phyloP scores from a whole-genome alignment of 2,888 invertebrate genomes.

The Deroplatys truncata region DNA sequence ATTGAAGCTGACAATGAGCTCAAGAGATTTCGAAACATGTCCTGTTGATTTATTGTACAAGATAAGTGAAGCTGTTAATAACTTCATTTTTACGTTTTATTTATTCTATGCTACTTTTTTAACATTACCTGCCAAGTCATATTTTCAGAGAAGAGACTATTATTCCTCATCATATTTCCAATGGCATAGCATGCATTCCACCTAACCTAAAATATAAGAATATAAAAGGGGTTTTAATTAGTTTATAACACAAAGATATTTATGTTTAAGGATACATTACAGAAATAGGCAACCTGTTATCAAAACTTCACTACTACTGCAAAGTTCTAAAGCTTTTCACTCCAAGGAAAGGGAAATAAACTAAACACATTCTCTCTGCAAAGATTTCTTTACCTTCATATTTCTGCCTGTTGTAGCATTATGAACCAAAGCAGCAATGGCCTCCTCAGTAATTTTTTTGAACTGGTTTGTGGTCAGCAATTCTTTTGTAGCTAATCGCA shows the following conservation, averaged over 20 bases:
- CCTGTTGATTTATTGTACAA: no score
- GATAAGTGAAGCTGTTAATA: no score
- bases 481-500: conserved; percentile 58
- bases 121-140: conserved; percentile 52
- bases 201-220: conserved; percentile 50
- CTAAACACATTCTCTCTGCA: not conserved
- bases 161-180: conserved; percentile 66
- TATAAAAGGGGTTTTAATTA: not conserved
- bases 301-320: no score
- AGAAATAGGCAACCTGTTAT: no score
- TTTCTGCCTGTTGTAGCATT: conserved; percentile 65
- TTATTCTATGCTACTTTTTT: not conserved
- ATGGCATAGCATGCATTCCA: conserved; percentile 92
- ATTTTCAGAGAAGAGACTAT: conserved; percentile 42
- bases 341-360: no score
- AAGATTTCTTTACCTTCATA: conserved; percentile 62
- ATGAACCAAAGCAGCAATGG: conserved; percentile 63
- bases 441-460: conserved; percentile 41
- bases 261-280: no score
- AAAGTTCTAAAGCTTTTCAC: no score
- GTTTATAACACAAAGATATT: no score
- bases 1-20: no score
- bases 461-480: conserved; percentile 54
- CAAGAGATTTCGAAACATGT: no score
- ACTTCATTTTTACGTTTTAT: no score